phyloP scores from a whole-genome alignment of 2,797 vertebrate species.

The Urocyon cinereoargenteus region DNA sequence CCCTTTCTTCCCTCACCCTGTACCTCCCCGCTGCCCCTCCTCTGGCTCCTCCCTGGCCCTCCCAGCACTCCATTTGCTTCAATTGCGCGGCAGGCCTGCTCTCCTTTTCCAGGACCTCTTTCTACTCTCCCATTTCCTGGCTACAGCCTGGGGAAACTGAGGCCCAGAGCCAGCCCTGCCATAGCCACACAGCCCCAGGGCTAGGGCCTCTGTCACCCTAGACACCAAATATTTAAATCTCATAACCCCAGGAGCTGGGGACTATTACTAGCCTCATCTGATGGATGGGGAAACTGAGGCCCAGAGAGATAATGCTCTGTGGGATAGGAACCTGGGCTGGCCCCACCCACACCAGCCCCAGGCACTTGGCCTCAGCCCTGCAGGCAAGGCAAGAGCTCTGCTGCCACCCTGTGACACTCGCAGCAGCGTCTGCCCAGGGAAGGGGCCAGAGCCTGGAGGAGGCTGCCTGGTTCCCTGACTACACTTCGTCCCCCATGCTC shows the following conservation, averaged over 20 bases:
- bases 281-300: neutral
- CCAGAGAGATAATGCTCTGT: accelerated
- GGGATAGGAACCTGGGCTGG: accelerated
- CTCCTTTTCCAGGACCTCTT: neutral
- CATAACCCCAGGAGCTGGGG: neutral
- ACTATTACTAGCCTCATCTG: neutral
- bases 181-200: neutral
- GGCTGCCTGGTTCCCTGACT: neutral
- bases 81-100: neutral
- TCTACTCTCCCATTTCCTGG: neutral
- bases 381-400: neutral
- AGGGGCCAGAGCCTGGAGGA: no score
- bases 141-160: no score
- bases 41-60: neutral
- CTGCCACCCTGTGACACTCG: constrained; percentile 15
- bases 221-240: neutral
- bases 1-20: neutral
- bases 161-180: no score
- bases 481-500: no score
- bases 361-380: accelerated
- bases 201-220: neutral
- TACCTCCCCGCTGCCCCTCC: neutral
- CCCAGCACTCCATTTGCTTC: neutral
- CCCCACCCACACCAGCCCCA: accelerated
- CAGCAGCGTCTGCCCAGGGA: accelerated